Base-by-base conservation (phyloP, 2,888 invertebrate species). In the Drosophila maculinotata region DNA sequence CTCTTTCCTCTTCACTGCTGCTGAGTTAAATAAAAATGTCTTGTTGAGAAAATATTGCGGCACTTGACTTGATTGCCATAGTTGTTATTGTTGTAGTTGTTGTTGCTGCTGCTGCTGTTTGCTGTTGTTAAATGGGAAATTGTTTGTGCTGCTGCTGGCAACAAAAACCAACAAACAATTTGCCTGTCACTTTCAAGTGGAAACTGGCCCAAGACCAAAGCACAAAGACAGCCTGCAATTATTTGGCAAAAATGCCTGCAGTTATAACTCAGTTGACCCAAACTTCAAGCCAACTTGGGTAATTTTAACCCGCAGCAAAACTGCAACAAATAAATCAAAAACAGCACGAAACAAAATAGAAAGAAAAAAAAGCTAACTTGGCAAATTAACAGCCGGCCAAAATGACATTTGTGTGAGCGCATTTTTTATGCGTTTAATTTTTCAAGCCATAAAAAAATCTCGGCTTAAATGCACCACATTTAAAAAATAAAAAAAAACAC, bases 141-240 rank as follows among this genome's bases (percentile, higher is more conserved):
- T 20, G 20, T 20, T 20, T 20, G 20, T 14, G n/a, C 20, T 31
- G 39, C 38, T 51, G 17, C 26, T 25, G 31, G 33, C 39, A 12
- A 25, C n/a, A 38, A 33, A 25, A 49, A 30, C 42, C 33, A 70
- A 63, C 49, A 38, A 51, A 54, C 68, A 60, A 73, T 71, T 71
- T 68, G 45, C 74, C 74, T 36, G 74, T 71, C 74, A 71, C 74
- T 68, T 74, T 74, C 31, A 45, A 74, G 71, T 71, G 45, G 74
- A 53, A 70, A 66, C 73, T 59, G 36, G 68, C 41, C 54, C 51
- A 73, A 60, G 47, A 56, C 47, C 53, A 51, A 36, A 52, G 42
- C 28, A 52, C 51, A 66, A 53, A 45, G 28, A 52, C 60, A 39
- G 36, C 23, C 49, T 20, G 41, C 74, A 74, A 68, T 71, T 74